A percentile compares a stretch with the other conserved stretches of the same genome.
phyloP scores from a whole-genome alignment of 2,113 vertebrate species.

The Malurus elegans region DNA sequence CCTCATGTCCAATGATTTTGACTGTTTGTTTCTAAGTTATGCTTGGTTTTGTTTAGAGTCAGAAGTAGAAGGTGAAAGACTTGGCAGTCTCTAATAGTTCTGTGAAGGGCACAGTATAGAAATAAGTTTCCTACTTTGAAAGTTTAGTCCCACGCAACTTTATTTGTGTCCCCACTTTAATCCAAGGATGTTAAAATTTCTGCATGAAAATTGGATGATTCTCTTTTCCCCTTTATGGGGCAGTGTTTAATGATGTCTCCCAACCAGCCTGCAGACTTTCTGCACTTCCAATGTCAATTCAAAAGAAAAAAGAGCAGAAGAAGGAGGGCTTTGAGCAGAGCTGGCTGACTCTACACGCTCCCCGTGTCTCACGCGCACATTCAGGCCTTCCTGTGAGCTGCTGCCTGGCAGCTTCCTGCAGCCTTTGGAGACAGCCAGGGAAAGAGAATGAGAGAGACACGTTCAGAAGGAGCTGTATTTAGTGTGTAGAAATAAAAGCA shows the following conservation, averaged over 20 bases:
- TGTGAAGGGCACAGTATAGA: not conserved
- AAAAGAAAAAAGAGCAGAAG: not conserved
- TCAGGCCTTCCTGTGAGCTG: not conserved
- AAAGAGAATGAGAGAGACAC: not conserved
- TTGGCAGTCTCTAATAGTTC: not conserved
- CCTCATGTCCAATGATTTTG: not conserved
- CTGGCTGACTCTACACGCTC: not conserved
- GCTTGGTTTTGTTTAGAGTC: not conserved
- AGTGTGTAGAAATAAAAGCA: conserved; percentile 26
- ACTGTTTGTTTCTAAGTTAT: not conserved
- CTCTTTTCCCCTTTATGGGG: not conserved
- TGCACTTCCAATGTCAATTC: not conserved
- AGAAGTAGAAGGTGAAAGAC: not conserved
- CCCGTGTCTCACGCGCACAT: rapidly evolving
- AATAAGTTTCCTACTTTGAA: not conserved
- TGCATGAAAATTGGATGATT: rapidly evolving
- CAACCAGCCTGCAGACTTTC: not conserved
- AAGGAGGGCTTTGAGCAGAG: not conserved
- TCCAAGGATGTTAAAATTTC: not conserved
- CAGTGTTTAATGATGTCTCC: not conserved
- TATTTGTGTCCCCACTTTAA: not conserved
- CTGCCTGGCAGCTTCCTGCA: conserved; percentile 10
- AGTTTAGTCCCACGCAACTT: not conserved
- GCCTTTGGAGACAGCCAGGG: not conserved
- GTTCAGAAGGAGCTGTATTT: not conserved